Evolutionary conservation across 2,888 invertebrate species (phyloP).

Genomic region (Agrochola lota): DNA sequence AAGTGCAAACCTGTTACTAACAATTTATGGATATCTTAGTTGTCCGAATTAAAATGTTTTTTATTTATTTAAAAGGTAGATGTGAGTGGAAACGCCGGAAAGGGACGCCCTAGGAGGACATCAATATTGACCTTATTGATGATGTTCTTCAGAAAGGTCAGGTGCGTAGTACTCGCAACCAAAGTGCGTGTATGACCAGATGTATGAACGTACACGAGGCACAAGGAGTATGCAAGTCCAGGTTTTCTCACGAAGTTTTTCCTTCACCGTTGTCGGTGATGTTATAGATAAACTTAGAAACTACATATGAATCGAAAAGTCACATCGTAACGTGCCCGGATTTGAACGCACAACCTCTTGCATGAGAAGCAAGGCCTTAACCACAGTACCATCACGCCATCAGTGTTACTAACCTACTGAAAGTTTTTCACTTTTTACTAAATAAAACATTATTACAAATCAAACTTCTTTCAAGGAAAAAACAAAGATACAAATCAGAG

Average conservation of each 20-base stretch:
- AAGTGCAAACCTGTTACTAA: no score
- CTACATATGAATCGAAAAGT: background rate
- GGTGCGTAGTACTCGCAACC: no score
- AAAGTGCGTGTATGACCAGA: no score
- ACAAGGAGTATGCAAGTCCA: no score
- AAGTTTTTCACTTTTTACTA: background rate
- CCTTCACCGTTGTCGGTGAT: background rate
- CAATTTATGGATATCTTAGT: no score
- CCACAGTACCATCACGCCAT: background rate
- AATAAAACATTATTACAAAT: background rate
- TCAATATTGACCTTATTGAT: no score
- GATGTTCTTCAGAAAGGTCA: no score
- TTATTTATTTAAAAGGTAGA: no score
- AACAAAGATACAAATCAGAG: slow-evolving; percentile 36
- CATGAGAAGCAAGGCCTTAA: background rate
- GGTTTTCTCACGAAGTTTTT: background rate
- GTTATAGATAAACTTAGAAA: background rate
- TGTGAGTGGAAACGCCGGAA: no score
- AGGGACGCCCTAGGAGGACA: no score
- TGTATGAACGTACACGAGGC: no score
- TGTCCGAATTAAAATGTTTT: no score
- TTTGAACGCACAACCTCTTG: background rate
- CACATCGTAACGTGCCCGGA: background rate
- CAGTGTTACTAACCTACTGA: background rate
- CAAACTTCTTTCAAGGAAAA: slow-evolving; percentile 19